These are phyloP conservation scores for Patella ulyssiponensis DNA, from an alignment of 2,888 invertebrate species.

Conservation along the genomic window DNA sequence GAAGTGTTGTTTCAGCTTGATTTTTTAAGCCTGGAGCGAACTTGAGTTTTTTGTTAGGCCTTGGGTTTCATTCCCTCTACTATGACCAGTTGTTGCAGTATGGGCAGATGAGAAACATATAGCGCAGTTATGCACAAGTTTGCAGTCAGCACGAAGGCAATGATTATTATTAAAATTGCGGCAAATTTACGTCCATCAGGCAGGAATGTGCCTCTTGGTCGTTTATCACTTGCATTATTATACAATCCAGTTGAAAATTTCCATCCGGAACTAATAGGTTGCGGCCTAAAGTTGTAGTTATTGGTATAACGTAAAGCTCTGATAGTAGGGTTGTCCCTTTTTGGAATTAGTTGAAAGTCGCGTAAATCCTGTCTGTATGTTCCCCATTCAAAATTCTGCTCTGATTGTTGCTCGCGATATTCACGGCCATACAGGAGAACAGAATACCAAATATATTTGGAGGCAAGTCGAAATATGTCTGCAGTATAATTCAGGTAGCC, in stretches of 20 bases:
- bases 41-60: background rate
- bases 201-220: background rate
- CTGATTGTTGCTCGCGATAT: background rate
- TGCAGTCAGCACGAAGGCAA: background rate
- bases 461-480: background rate
- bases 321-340: background rate
- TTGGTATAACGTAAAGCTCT: background rate
- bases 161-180: background rate
- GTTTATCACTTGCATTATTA: background rate
- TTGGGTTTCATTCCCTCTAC: background rate
- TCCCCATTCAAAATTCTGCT: background rate
- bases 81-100: background rate
- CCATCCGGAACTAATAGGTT: no score
- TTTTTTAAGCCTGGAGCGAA: no score
- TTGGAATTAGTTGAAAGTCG: background rate
- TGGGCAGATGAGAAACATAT: constrained; percentile 4
- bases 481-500: background rate
- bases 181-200: constrained; percentile 10
- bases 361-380: background rate
- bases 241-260: background rate
- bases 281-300: background rate
- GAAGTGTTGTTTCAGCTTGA: background rate
- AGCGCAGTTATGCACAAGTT: constrained; percentile 3
- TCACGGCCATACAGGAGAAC: background rate
- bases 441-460: background rate